phyloP scores from a whole-genome alignment of 2,113 vertebrate genomes.

The Trichechus manatus region DNA sequence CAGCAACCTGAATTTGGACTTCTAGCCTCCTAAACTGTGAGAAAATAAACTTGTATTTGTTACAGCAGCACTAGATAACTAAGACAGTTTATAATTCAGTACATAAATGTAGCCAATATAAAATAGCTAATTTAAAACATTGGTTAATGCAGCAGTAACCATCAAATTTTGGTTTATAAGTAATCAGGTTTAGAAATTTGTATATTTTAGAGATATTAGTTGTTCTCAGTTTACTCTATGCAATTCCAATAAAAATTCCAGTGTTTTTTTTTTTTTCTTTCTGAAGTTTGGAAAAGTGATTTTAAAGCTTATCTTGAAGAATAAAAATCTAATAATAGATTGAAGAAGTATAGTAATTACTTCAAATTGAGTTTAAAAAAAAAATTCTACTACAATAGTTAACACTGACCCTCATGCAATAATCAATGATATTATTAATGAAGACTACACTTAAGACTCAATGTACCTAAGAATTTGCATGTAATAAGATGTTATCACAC shows the following conservation, averaged over 20 bases:
- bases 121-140: conserved; percentile 6
- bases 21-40: too few species aligned
- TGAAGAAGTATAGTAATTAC: neutral
- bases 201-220: neutral
- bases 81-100: neutral
- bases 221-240: neutral
- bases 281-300: neutral
- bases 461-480: neutral
- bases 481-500: neutral
- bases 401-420: neutral
- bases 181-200: neutral
- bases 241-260: neutral
- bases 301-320: neutral
- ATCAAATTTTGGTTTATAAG: neutral
- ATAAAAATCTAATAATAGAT: neutral
- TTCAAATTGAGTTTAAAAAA: neutral
- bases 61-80: too few species aligned
- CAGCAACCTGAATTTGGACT: too few species aligned
- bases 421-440: neutral
- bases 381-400: neutral
- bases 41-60: too few species aligned
- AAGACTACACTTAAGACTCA: neutral
- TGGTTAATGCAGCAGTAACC: neutral
- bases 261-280: neutral
- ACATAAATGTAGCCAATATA: neutral